These are phyloP conservation scores for Neoarius graeffei DNA, from an alignment of 2,113 vertebrate genomes.

Conservation along the genomic window DNA sequence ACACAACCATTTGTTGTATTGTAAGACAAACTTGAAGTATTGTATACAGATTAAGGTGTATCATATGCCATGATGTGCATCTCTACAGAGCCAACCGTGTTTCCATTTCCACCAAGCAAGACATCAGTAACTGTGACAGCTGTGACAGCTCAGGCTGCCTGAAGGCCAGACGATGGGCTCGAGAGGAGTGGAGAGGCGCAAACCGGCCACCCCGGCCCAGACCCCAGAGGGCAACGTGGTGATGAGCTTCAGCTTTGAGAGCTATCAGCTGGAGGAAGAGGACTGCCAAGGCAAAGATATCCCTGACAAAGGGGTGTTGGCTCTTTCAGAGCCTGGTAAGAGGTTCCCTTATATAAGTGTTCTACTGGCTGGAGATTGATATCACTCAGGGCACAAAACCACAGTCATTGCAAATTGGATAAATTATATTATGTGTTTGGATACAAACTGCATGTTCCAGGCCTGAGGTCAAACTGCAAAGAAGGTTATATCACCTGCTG, in stretches of 20 bases:
- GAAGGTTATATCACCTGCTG: slow-evolving; percentile 36
- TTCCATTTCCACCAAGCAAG: slow-evolving; percentile 15
- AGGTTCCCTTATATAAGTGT: slow-evolving; percentile 6
- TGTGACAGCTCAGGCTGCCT: slow-evolving; percentile 22
- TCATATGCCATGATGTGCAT: not conserved
- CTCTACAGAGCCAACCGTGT: slow-evolving; percentile 6
- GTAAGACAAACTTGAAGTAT: not conserved
- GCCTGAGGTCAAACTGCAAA: slow-evolving; percentile 36
- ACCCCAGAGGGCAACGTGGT: slow-evolving; percentile 81
- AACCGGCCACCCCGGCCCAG: slow-evolving; percentile 72
- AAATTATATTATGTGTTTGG: slow-evolving; percentile 32
- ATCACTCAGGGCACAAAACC: not conserved
- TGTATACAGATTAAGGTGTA: not conserved
- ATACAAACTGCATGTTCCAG: slow-evolving; percentile 30
- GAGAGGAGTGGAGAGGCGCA: slow-evolving; percentile 77
- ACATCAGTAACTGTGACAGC: slow-evolving; percentile 3
- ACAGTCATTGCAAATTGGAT: slow-evolving; percentile 9
- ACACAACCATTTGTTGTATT: not conserved
- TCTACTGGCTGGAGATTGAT: slow-evolving; percentile 11
- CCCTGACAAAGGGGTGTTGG: slow-evolving; percentile 79
- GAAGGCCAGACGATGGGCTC: slow-evolving; percentile 75
- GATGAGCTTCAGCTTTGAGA: slow-evolving; percentile 93
- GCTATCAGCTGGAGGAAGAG: slow-evolving; percentile 89
- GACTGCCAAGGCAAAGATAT: slow-evolving; percentile 74
- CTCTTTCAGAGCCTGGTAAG: slow-evolving; percentile 86